phyloP scores from a whole-genome alignment of 2,888 invertebrate species.

The Apotomis betuletana region DNA sequence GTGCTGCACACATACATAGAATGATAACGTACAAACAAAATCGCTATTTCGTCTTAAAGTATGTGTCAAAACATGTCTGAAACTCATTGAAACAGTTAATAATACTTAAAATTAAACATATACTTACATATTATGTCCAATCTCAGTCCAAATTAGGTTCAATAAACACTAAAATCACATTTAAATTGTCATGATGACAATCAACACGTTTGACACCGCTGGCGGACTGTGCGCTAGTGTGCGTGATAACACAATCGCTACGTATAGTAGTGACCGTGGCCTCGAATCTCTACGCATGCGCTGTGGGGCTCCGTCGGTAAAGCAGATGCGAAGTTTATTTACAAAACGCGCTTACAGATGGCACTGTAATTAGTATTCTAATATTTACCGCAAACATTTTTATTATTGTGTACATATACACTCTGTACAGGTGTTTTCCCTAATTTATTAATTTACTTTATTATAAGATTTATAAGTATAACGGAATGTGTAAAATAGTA shows the following conservation, averaged over 20 bases:
- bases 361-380: slow-evolving; percentile 50
- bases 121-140: slow-evolving; percentile 63
- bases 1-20: slow-evolving; percentile 26
- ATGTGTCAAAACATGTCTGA: slow-evolving; percentile 3
- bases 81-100: background rate
- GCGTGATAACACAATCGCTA: slow-evolving; percentile 52
- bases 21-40: slow-evolving; percentile 8
- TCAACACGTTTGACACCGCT: slow-evolving; percentile 64
- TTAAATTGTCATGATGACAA: slow-evolving; percentile 61
- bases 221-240: slow-evolving; percentile 61
- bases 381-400: background rate
- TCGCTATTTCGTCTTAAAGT: slow-evolving; percentile 10
- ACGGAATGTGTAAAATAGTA: too few species aligned
- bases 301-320: slow-evolving; percentile 58
- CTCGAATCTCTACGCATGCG: slow-evolving; percentile 74
- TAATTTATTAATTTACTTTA: too few species aligned
- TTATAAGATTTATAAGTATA: too few species aligned
- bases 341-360: slow-evolving; percentile 56
- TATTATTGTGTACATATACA: background rate
- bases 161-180: slow-evolving; percentile 57
- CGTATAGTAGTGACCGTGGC: slow-evolving; percentile 71
- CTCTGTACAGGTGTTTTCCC: too few species aligned
- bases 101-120: slow-evolving; percentile 41
- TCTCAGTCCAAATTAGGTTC: slow-evolving; percentile 45
- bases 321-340: slow-evolving; percentile 50